Evolutionary conservation across 2,797 vertebrate species (phyloP).

Genomic region (Pantherophis alleghaniensis): DNA sequence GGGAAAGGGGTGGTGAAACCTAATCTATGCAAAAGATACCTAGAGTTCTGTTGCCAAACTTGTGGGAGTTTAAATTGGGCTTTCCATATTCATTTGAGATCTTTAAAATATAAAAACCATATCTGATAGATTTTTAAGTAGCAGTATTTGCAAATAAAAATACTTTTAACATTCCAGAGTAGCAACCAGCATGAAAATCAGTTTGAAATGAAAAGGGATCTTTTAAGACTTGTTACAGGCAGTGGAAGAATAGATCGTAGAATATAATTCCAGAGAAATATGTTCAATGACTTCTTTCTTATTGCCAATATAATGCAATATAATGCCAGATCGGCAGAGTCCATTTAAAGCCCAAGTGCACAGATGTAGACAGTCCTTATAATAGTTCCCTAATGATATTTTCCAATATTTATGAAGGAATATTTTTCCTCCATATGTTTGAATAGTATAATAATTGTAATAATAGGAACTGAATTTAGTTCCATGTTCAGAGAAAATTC

Average conservation of each 20-base stretch:
- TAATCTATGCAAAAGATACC: not conserved
- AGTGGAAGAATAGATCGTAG: not conserved
- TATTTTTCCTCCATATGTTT: not conserved
- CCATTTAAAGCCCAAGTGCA: not conserved
- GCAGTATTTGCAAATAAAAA: not conserved
- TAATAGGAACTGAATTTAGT: not conserved
- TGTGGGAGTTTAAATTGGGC: not conserved
- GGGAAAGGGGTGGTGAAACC: not conserved
- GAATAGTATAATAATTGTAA: not conserved
- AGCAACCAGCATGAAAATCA: not conserved
- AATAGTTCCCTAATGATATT: not conserved
- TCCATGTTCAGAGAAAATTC: not conserved
- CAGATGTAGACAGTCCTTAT: not conserved
- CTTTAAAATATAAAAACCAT: not conserved
- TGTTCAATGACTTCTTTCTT: not conserved
- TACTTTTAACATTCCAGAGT: not conserved
- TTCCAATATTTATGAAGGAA: not conserved
- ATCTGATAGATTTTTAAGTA: not conserved
- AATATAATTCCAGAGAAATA: not conserved
- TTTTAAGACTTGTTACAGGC: not conserved
- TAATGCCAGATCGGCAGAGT: not conserved
- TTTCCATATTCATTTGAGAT: not conserved
- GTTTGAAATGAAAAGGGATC: not conserved
- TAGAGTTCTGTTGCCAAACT: not conserved
- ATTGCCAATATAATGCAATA: not conserved